Base-by-base conservation (phyloP, 2,888 invertebrate species). In the Notodonta dromedarius region DNA sequence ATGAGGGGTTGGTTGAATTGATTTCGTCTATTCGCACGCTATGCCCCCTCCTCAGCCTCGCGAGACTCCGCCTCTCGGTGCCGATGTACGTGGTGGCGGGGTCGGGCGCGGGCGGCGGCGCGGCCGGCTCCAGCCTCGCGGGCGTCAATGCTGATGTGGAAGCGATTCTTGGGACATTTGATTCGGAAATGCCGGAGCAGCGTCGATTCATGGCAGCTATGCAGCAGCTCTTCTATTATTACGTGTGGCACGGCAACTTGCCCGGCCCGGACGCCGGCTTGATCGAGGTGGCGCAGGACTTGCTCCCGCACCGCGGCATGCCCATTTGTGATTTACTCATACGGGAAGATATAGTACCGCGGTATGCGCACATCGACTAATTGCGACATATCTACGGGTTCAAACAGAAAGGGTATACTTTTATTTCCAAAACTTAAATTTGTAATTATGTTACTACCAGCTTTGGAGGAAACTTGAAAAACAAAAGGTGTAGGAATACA, bases 141-240 rank as follows among this genome's bases (percentile, higher is more conserved):
- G 82, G 67, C 35, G 78, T 85, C 1, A 95, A 96, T 79, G 94
- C 96, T 1, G 98, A 98, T 80, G 94, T 96, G 0, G 95, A 95
- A 59, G 97, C 97, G 0, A 97, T 98, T 71, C 94, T 98, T 55
- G 97, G 96, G 0, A 94, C 95, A 13, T 97, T 96, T 74, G 95
- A 96, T 64, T 95, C 96, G 0, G 95, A 95, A 73, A 95, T 95
- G 50, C 95, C 96, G 0, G 96, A 96, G 75, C 97, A 97, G 80
- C 94, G 96, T 52, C 94, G 96, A 16, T 97, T 95, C 80, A 95
- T 96, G 72, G 95, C 96, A 0, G 96, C 97, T 12, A 96, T 98
- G 94, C 97, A 97, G 80, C 95, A 96, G 69, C 87, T 97, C 42
- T 98, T 98, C 87, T 97, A 97, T 86, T 95, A 96, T 76, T 98